Evolutionary conservation across 2,113 vertebrate species (phyloP), one percentile per base, ranked within the genome.

Genomic region (Casuarius casuarius): DNA sequence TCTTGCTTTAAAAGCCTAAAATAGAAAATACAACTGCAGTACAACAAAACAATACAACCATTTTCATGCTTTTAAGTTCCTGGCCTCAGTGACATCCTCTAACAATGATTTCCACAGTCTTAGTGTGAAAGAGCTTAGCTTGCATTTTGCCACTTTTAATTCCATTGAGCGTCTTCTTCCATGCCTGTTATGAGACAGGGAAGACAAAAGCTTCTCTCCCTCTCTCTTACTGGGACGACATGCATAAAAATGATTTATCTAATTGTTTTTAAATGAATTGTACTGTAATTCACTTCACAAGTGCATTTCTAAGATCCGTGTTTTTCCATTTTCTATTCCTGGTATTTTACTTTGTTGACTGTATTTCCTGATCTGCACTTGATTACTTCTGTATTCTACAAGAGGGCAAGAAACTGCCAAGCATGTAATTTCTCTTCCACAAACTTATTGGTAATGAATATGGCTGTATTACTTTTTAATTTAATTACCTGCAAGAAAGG

Each of bases 1-100:
- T 89, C 97, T 98, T 19, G 89, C 91, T 95, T 99, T 98, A 76
- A 98, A 98, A 42, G 95, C 87, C 98, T 98, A 95, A 62, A 90
- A 80, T 7, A 42, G 26, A 48, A 95, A 93, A 23, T 12, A 31
- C 31, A 63, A 33, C 29, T 35, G 14, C n/a, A 46, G 15, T 46
- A 46, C 12, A 46, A 16, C 44, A 15, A 46, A 46, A 46, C 44
- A 46, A 46, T 46, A 46, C 44, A 46, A 46, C 9, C n/a, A 15
- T 31, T 88, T 88, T 62, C 23, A 62, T 51, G 19, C 4, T 3
- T 63, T 91, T 72, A 31, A 88, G 71, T 81, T 88, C 63, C 59
- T 93, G 67, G 31, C 70, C 46, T 76, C 13, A 62, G 9, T 31
- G 22, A 25, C 14, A 67, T 67, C 7, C 16, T 88, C 19, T 48